These are phyloP conservation scores for Pandemis heparana DNA, from an alignment of 2,888 invertebrate species.

Conservation along the genomic window DNA sequence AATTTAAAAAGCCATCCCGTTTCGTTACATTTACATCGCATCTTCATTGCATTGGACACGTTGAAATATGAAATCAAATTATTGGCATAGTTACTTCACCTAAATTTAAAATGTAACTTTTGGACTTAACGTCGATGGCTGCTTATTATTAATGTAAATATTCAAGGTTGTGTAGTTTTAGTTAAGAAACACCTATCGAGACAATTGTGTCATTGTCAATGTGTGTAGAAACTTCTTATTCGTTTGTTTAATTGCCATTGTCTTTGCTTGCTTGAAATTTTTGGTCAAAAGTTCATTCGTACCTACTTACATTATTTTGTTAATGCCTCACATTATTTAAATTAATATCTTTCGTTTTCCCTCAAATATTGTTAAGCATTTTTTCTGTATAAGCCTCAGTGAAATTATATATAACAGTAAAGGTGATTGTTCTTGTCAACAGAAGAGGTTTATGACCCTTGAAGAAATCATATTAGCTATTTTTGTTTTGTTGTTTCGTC, in stretches of 20 bases:
- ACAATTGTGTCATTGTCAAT: slow-evolving; percentile 20
- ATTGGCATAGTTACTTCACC: too few species aligned
- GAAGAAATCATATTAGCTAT: too few species aligned
- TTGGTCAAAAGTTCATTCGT: neutral
- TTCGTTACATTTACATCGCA: too few species aligned
- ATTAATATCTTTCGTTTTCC: too few species aligned
- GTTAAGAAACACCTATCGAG: neutral
- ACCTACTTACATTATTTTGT: neutral
- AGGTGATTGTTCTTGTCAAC: too few species aligned
- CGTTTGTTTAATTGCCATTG: slow-evolving; percentile 5
- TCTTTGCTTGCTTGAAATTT: slow-evolving; percentile 3
- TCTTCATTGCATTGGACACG: too few species aligned
- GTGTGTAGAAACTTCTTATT: slow-evolving; percentile 6
- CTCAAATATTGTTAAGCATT: neutral
- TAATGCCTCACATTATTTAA: neutral
- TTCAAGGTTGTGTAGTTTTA: slow-evolving; percentile 4
- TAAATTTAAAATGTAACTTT: too few species aligned
- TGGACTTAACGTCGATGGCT: neutral
- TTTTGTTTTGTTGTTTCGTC: too few species aligned
- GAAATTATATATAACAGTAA: too few species aligned
- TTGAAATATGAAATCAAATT: too few species aligned
- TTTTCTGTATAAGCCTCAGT: neutral
- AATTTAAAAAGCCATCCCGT: neutral
- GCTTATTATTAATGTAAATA: slow-evolving; percentile 26
- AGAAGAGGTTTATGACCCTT: too few species aligned